phyloP scores from a whole-genome alignment of 2,888 invertebrate species.

The Philonicus albiceps region DNA sequence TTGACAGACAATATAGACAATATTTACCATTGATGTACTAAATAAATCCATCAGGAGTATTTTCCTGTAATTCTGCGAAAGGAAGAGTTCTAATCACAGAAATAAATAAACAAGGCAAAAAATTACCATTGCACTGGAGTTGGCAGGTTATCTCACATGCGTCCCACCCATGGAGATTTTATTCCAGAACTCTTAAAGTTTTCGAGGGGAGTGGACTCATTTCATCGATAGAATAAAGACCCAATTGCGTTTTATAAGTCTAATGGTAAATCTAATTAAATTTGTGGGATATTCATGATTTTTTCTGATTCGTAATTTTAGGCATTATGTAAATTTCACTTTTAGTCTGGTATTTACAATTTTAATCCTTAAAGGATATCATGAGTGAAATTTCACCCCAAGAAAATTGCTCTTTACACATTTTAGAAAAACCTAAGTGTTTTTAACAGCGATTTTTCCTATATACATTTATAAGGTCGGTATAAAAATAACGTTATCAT shows the following conservation, averaged over 20 bases:
- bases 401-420: too few species aligned
- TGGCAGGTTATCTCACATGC: background rate
- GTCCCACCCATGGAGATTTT: background rate
- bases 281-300: background rate
- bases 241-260: background rate
- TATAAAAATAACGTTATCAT: too few species aligned
- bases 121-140: background rate
- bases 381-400: too few species aligned
- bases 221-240: background rate
- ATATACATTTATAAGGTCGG: too few species aligned
- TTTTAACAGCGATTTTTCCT: too few species aligned
- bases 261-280: background rate
- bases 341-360: too few species aligned
- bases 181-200: background rate
- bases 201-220: background rate
- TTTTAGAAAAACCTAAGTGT: too few species aligned
- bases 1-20: slow-evolving; percentile 4
- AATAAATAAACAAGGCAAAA: background rate
- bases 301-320: background rate
- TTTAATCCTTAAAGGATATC: too few species aligned
- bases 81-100: background rate
- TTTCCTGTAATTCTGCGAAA: background rate
- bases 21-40: background rate
- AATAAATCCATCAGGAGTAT: background rate
- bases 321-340: too few species aligned